A percentile compares a stretch with the other conserved stretches of the same genome.
Evolutionary conservation across 2,797 vertebrate genomes (phyloP).

Genomic region (Leptatherina wallacei): DNA sequence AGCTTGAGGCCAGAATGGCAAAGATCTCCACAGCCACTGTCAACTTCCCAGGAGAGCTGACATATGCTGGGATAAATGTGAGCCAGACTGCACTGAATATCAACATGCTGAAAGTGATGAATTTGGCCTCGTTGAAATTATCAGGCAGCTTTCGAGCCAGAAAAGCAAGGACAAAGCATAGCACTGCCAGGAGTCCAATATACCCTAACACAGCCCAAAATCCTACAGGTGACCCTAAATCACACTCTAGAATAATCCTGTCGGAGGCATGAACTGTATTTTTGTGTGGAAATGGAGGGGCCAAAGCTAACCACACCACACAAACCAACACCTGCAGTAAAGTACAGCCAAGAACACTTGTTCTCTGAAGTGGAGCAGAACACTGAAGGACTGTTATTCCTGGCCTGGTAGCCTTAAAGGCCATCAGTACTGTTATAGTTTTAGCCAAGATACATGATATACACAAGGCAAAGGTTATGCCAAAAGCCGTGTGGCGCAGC

Average conservation of each 20-base stretch:
- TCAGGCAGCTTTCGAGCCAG: slow-evolving; percentile 79
- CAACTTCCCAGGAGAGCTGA: slow-evolving; percentile 84
- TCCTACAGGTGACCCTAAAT: slow-evolving; percentile 76
- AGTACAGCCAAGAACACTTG: slow-evolving; percentile 74
- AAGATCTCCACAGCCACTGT: slow-evolving; percentile 84
- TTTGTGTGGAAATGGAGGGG: slow-evolving; percentile 74
- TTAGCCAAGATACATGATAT: slow-evolving; percentile 82
- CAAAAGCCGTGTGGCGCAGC: slow-evolving; percentile 77
- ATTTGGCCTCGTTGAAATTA: slow-evolving; percentile 84
- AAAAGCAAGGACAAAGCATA: slow-evolving; percentile 79
- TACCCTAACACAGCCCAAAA: slow-evolving; percentile 81
- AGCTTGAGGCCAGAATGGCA: slow-evolving; percentile 82
- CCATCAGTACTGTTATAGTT: slow-evolving; percentile 78
- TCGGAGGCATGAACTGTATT: slow-evolving; percentile 67
- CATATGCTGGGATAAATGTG: slow-evolving; percentile 82
- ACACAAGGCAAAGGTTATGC: slow-evolving; percentile 79
- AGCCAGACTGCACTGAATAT: slow-evolving; percentile 84
- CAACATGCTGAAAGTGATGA: slow-evolving; percentile 83
- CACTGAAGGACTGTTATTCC: slow-evolving; percentile 68
- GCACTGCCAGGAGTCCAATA: slow-evolving; percentile 74
- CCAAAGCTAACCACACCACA: slow-evolving; percentile 71
- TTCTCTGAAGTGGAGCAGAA: slow-evolving; percentile 72
- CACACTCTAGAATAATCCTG: slow-evolving; percentile 79
- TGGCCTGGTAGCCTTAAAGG: slow-evolving; percentile 75
- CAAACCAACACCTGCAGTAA: slow-evolving; percentile 78